phyloP scores from a whole-genome alignment of 2,797 vertebrate species.

The Hydrocynus forskahlii region DNA sequence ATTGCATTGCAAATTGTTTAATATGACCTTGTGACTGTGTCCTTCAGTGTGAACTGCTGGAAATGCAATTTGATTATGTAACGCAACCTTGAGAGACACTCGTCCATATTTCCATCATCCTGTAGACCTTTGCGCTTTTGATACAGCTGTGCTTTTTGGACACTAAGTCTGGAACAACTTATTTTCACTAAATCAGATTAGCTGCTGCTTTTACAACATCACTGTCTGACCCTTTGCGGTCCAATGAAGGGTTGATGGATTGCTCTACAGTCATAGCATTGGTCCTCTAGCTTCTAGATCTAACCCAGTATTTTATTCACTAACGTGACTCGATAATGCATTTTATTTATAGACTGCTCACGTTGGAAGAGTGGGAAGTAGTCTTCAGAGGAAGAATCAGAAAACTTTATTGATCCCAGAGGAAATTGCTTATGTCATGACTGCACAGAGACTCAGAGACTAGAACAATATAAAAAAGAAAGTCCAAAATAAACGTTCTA shows the following conservation, averaged over 20 bases:
- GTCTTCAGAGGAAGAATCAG: no score
- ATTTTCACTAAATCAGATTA: slow-evolving; percentile 15
- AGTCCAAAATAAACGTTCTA: no score
- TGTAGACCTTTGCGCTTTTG: slow-evolving; percentile 3
- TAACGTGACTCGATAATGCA: neutral
- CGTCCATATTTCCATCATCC: slow-evolving; percentile 4
- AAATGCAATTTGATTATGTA: slow-evolving; percentile 11
- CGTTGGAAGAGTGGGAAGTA: neutral
- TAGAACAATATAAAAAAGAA: no score
- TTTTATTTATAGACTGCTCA: neutral
- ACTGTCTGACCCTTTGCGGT: neutral
- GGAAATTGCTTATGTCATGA: no score
- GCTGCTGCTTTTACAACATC: neutral
- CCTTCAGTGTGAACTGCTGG: neutral
- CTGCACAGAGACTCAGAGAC: no score
- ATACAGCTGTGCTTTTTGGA: neutral
- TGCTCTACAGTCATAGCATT: neutral
- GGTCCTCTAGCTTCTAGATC: neutral
- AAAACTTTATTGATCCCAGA: no score
- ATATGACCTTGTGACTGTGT: neutral
- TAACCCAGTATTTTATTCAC: neutral
- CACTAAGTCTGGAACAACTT: slow-evolving; percentile 1
- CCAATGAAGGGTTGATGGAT: neutral
- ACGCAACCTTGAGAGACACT: neutral
- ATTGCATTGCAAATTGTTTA: neutral